Evolutionary conservation across 1,140 invertebrate species (phyloP).

Genomic region (Ditylenchus dipsaci): DNA sequence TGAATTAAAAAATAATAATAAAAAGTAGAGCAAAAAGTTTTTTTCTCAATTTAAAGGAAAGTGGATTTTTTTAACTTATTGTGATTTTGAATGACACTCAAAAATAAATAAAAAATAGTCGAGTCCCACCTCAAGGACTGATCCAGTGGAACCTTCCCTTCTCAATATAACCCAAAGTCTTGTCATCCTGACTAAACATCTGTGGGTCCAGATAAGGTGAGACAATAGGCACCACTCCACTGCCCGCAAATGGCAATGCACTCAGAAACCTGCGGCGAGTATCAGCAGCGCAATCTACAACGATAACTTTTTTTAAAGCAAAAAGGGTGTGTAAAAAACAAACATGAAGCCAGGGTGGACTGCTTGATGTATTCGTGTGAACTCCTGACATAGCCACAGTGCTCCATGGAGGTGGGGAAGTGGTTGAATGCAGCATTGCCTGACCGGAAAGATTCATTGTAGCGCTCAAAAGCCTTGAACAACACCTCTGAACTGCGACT

Average conservation of each 20-base stretch:
- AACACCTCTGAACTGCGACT: conserved; percentile 18
- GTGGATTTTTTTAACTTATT: too few relatives aligned
- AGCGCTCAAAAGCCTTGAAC: conserved; percentile 37
- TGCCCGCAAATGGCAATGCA: conserved; percentile 20
- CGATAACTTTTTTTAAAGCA: not conserved
- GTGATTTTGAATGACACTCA: too few relatives aligned
- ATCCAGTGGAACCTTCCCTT: conserved; percentile 24
- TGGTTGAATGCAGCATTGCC: conserved; percentile 22
- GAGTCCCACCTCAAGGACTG: conserved; percentile 13
- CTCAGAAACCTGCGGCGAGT: conserved; percentile 29
- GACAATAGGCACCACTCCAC: conserved; percentile 7
- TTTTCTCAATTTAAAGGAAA: too few relatives aligned
- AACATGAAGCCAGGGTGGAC: conserved; percentile 7
- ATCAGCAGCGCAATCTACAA: conserved; percentile 28
- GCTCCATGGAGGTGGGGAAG: conserved; percentile 43
- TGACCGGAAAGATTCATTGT: conserved; percentile 18
- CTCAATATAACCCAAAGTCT: conserved; percentile 9
- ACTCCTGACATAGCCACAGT: conserved; percentile 19
- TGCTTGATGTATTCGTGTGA: conserved; percentile 26
- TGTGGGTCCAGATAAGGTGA: conserved; percentile 43
- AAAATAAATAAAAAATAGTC: not conserved
- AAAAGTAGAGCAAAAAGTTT: too few relatives aligned
- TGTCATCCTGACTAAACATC: conserved; percentile 36
- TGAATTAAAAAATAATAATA: too few relatives aligned
- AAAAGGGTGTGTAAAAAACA: not conserved